A percentile compares a stretch with the other conserved stretches of the same genome.
phyloP scores from a whole-genome alignment of 2,113 vertebrate species.

The Hypanus sabinus region DNA sequence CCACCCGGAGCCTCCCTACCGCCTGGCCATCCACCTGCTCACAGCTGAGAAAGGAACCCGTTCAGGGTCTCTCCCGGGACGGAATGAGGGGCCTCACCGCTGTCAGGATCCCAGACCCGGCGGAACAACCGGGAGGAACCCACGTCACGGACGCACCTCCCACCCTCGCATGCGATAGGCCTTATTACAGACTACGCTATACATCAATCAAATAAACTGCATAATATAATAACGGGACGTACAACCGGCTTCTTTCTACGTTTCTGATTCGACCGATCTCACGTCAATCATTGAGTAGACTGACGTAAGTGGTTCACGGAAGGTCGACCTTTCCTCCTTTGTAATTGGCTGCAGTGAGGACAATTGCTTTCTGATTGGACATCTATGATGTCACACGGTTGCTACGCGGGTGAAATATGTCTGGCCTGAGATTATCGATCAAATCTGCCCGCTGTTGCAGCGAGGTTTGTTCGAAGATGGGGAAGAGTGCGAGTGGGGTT shows the following conservation, averaged over 20 bases:
- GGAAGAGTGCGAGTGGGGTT: no score
- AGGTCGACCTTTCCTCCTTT: neutral
- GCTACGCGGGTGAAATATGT: no score
- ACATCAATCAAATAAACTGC: neutral
- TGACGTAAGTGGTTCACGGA: neutral
- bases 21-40: no score
- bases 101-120: neutral
- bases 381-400: neutral
- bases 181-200: neutral
- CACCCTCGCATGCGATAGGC: neutral
- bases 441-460: no score
- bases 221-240: neutral
- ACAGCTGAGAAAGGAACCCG: no score
- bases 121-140: neutral
- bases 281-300: neutral
- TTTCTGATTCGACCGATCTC: neutral
- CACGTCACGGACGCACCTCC: neutral
- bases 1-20: no score
- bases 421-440: no score
- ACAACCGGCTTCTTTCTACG: neutral
- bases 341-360: neutral
- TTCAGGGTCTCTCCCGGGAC: neutral
- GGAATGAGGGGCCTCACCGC: no score
- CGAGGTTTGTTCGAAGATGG: no score
- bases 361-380: neutral